Evolutionary conservation across 1,140 invertebrate genomes (phyloP), one percentile per base, ranked within the genome.

Genomic region (Drosophila equinoxialis): DNA sequence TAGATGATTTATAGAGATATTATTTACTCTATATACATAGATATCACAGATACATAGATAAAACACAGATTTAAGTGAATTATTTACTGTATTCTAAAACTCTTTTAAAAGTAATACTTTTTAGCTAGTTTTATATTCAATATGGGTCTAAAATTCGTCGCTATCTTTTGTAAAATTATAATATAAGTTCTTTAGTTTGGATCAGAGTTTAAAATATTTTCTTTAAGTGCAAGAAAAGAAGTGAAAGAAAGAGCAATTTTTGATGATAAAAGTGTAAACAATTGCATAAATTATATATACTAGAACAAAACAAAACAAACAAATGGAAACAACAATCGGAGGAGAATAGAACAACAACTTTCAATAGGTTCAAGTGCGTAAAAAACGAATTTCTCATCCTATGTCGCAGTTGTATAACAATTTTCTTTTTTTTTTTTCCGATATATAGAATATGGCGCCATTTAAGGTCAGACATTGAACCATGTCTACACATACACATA

Each of bases 381-480:
- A 51, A 51, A 51, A 30, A 30, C 30, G 45, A 51, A 51, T 23
- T 23, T 51, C 17, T 51, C 17, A 51, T 51, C 45, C 20, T 23
- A 51, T 51, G 45, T 51, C 45, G 45, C 45, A 51, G 45, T 51
- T 51, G 45, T 51, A 51, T 51, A 51, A 51, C 45, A 51, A 51
- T 51, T 51, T 51, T 11, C 37, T 8, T 51, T 14, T 30, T 30
- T 30, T 30, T 30, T 30, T 30, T 30, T 1, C 30, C 23, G 14
- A 51, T 51, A 51, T 17, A 51, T 51, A 51, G 17, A 51, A 7
- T n/a, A 51, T 74, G 81, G 81, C 81, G 81, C 81, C 82, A 86
- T 74, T 58, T 85, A 81, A 86, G 78, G 78, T 81, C 82, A 81
- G 68, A 48, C 82, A 71, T 65, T 85, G 83, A 85, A 85, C 82